Conservation (phyloP, 2,113 vertebrate genomes). For the Anolis carolinensis region DNA sequence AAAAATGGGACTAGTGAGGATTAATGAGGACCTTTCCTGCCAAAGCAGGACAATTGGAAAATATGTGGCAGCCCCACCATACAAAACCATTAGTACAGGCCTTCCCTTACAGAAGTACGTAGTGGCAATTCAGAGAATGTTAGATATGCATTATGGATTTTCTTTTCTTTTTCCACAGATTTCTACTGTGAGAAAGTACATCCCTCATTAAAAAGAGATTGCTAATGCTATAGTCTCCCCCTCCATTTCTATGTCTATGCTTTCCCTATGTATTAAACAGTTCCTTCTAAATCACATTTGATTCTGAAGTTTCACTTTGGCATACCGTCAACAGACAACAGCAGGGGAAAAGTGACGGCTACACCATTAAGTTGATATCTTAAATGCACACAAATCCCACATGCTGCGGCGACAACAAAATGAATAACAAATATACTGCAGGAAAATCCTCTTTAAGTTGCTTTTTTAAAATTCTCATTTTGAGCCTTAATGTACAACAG, state of each 20-base stretch:
- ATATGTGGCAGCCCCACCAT: neutral
- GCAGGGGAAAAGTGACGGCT: conserved; percentile 55
- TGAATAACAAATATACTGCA: conserved; percentile 53
- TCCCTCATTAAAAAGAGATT: conserved; percentile 3
- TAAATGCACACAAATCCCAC: conserved; percentile 67
- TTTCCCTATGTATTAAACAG: conserved; percentile 49
- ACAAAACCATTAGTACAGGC: conserved; percentile 14
- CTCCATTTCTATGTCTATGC: conserved; percentile 27
- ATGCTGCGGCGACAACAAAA: conserved; percentile 59
- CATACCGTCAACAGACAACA: conserved; percentile 58
- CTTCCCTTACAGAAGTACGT: conserved; percentile 17
- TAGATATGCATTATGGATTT: conserved; percentile 24
- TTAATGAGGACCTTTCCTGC: no score
- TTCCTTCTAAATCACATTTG: conserved; percentile 61
- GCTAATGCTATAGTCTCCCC: neutral
- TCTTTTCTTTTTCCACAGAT: conserved; percentile 22
- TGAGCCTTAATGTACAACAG: conserved; percentile 44
- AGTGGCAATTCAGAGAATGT: conserved; percentile 19
- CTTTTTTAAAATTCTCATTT: conserved; percentile 38
- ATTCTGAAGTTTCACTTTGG: conserved; percentile 56
- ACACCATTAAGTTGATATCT: conserved; percentile 56
- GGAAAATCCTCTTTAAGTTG: conserved; percentile 66
- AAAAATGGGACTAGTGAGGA: no score
- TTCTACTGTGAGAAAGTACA: conserved; percentile 22
- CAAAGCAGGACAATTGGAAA: no score